These are phyloP conservation scores for Drosophila tani DNA, from an alignment of 1,140 invertebrate species.

Conservation along the genomic window DNA sequence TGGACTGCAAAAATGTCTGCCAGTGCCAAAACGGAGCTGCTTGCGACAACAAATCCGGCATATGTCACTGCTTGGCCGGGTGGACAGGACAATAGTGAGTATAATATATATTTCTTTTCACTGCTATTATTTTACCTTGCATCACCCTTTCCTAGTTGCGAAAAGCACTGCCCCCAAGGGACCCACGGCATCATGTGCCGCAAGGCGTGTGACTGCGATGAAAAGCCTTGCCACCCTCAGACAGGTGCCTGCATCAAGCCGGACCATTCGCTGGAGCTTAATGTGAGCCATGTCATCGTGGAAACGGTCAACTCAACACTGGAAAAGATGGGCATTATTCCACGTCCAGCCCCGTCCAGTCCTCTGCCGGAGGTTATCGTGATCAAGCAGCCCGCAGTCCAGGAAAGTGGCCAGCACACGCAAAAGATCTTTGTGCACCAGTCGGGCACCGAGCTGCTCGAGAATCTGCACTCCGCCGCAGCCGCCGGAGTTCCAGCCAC, in stretches of 20 bases:
- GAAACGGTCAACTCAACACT: conserved; percentile 77
- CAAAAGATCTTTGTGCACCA: conserved; percentile 82
- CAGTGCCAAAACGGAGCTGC: conserved; percentile 74
- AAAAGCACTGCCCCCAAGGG: conserved; percentile 75
- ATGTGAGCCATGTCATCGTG: conserved; percentile 78
- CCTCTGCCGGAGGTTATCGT: conserved; percentile 75
- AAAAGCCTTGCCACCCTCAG: conserved; percentile 76
- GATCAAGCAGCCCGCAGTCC: conserved; percentile 64
- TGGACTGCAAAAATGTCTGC: conserved; percentile 76
- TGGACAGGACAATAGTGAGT: conserved; percentile 80
- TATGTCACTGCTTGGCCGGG: conserved; percentile 76
- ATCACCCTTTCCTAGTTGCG: conserved; percentile 61
- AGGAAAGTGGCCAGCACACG: conserved; percentile 58
- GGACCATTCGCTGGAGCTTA: conserved; percentile 39
- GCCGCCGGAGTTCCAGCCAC: conserved; percentile 59
- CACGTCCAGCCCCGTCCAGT: conserved; percentile 44
- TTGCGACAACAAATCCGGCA: conserved; percentile 78
- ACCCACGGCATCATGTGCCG: conserved; percentile 81
- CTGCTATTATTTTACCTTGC: neutral
- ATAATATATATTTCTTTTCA: neutral
- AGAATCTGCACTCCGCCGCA: conserved; percentile 67
- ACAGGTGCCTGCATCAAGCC: conserved; percentile 64
- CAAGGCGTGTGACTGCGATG: conserved; percentile 73
- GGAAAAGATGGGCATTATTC: conserved; percentile 84
- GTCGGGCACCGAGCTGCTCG: conserved; percentile 64